Conservation (phyloP, 2,797 vertebrate species). For the Alauda arvensis region DNA sequence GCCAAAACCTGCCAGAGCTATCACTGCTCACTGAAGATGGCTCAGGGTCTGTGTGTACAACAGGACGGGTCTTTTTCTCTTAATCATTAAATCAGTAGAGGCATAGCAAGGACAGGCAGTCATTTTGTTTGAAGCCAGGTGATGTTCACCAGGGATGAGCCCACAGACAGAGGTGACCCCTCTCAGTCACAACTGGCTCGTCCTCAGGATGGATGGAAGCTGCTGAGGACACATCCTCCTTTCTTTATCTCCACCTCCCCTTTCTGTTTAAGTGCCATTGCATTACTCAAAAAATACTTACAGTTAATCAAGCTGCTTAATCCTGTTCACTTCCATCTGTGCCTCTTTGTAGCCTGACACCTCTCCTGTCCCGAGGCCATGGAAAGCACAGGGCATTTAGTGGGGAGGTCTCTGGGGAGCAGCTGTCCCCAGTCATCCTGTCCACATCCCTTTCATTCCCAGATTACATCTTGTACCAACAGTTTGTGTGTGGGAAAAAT, state of each 20-base stretch:
- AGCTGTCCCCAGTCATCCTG: conserved; percentile 45
- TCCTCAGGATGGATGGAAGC: not conserved
- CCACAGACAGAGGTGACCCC: not conserved
- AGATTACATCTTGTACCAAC: conserved; percentile 60
- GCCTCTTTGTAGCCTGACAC: conserved; percentile 49
- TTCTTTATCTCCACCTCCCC: not conserved
- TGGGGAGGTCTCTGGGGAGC: conserved; percentile 19
- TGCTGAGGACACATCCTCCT: not conserved
- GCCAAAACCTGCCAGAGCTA: not conserved
- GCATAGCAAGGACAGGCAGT: not conserved
- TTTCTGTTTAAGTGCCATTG: not conserved
- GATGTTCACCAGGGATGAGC: not conserved
- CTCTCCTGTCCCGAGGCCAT: conserved; percentile 23
- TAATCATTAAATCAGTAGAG: no score
- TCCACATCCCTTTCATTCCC: conserved; percentile 15
- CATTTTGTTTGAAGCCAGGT: not conserved
- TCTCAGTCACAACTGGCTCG: not conserved
- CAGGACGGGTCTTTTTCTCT: not conserved
- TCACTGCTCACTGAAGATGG: not conserved
- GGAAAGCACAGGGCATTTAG: not conserved
- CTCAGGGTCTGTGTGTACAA: not conserved
- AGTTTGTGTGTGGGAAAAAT: conserved; percentile 64
- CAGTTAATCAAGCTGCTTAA: conserved; percentile 67
- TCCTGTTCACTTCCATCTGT: conserved; percentile 47
- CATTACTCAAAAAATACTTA: conserved; percentile 39